Evolutionary conservation across 2,113 vertebrate species (phyloP), one percentile per base, ranked within the genome.

Genomic region (Oncorhynchus clarkii): DNA sequence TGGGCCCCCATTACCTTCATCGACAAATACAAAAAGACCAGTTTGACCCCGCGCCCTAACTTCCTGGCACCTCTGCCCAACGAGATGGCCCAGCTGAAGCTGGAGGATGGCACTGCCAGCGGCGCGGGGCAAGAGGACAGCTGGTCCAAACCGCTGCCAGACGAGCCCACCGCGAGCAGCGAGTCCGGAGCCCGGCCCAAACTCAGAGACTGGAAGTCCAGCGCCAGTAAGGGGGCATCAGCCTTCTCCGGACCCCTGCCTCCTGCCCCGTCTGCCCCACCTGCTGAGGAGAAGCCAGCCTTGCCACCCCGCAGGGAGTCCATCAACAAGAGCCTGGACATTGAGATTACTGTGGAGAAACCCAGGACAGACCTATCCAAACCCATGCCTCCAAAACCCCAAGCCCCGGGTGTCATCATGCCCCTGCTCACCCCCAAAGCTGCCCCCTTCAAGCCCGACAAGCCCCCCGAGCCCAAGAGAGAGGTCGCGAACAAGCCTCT

Each of bases 21-120:
- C 1, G 98, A 99, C 73, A 99, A 99, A 83, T 99, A 99, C 87
- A 99, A 99, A 92, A 99, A 99, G 88, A 98, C 96, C 74, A 99
- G 96, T 85, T 98, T 86, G 0, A 95, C 96, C 0, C 89, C 95
- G 5, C 93, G 98, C 48, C 97, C 98, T 0, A 99, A 98, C 72
- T 99, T 99, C 70, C 91, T 99, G 78, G 97, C 97, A 0, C 98
- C 98, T 0, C 85, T 98, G 16, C 95, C 97, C 74, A 94, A 90
- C 0, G 98, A 99, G 88, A 92, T 97, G 93, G 92, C 93, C 20
- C 96, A 95, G 87, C 93, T 97, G 72, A 93, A 86, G 51, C 90
- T 95, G 0, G 86, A 95, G 0, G 94, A 98, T 0, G 16, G 83
- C 22, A 72, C 78, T 0, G 5, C 72, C 0, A 93, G 90, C 11